phyloP scores from a whole-genome alignment of 2,113 vertebrate genomes.

The Odobenus rosmarus region DNA sequence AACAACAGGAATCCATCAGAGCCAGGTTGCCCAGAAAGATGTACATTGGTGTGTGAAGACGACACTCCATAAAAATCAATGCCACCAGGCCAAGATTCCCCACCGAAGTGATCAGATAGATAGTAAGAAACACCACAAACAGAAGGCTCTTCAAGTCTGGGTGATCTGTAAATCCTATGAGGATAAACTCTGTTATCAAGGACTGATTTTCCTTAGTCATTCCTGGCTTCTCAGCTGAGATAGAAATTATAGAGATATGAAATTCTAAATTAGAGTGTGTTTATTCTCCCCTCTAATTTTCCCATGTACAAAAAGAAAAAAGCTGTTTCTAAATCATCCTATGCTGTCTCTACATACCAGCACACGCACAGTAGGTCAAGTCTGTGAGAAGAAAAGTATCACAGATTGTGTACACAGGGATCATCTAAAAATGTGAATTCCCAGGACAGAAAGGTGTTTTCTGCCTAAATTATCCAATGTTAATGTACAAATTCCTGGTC shows the following conservation, averaged over 20 bases:
- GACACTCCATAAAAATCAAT: slow-evolving; percentile 8
- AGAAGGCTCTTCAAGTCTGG: background rate
- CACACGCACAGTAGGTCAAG: background rate
- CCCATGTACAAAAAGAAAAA: background rate
- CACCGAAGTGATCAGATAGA: slow-evolving; percentile 59
- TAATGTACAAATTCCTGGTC: background rate
- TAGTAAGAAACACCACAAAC: slow-evolving; percentile 41
- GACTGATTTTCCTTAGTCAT: slow-evolving; percentile 52
- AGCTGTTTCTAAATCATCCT: background rate
- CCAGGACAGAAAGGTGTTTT: background rate
- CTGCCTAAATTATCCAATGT: background rate
- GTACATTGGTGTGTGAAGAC: slow-evolving; percentile 73
- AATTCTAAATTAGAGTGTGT: background rate
- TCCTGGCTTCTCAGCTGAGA: background rate
- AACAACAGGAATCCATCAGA: slow-evolving; percentile 67
- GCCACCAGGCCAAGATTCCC: slow-evolving; percentile 58
- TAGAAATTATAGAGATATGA: background rate
- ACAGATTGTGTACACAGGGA: fast-evolving
- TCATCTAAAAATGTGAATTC: background rate
- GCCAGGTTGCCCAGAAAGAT: slow-evolving; percentile 70
- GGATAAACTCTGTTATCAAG: slow-evolving; percentile 46
- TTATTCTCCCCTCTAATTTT: background rate
- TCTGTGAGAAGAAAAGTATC: background rate
- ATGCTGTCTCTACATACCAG: background rate
- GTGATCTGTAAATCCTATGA: slow-evolving; percentile 45